Conservation (phyloP, 2,797 vertebrate species). For the Lycodopsis pacificus region DNA sequence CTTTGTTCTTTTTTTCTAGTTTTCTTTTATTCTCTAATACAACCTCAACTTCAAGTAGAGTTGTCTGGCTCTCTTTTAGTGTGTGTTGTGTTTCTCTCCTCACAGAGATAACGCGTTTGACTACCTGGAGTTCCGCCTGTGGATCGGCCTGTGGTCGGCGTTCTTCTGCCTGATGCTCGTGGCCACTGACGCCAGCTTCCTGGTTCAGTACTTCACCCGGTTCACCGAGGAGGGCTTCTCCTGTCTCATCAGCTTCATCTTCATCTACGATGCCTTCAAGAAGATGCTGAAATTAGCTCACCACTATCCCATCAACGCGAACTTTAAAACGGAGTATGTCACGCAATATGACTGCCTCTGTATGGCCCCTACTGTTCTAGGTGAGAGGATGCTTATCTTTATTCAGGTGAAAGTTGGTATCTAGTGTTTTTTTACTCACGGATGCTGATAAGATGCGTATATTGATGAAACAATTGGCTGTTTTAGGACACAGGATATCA, state of each 20-base stretch:
- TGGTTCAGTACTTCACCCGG: slow-evolving; percentile 98
- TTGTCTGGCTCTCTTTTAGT: neutral
- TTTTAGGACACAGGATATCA: neutral
- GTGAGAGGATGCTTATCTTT: slow-evolving; percentile 75
- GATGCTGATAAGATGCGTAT: neutral
- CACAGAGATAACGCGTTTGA: slow-evolving; percentile 92
- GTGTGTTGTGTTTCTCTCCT: neutral
- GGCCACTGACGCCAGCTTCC: slow-evolving; percentile 95
- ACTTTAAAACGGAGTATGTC: slow-evolving; percentile 87
- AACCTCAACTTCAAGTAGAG: neutral
- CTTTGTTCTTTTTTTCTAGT: too few relatives aligned
- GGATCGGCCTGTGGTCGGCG: slow-evolving; percentile 98
- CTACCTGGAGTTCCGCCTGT: slow-evolving; percentile 98
- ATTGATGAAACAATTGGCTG: neutral
- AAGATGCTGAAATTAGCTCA: slow-evolving; percentile 97
- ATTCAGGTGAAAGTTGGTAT: neutral
- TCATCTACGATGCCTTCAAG: slow-evolving; percentile 98
- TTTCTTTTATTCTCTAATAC: too few relatives aligned
- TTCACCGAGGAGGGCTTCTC: slow-evolving; percentile 99
- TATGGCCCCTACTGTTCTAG: slow-evolving; percentile 83
- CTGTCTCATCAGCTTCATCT: slow-evolving; percentile 99
- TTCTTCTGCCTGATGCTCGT: slow-evolving; percentile 93
- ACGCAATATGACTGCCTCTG: slow-evolving; percentile 93
- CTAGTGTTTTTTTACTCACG: neutral
- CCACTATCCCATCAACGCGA: slow-evolving; percentile 93